Percentiles rank a stretch among this genome's conserved stretches.
These are phyloP conservation scores for Etheostoma nigrum DNA, from an alignment of 2,797 vertebrate species.

Conservation along the genomic window DNA sequence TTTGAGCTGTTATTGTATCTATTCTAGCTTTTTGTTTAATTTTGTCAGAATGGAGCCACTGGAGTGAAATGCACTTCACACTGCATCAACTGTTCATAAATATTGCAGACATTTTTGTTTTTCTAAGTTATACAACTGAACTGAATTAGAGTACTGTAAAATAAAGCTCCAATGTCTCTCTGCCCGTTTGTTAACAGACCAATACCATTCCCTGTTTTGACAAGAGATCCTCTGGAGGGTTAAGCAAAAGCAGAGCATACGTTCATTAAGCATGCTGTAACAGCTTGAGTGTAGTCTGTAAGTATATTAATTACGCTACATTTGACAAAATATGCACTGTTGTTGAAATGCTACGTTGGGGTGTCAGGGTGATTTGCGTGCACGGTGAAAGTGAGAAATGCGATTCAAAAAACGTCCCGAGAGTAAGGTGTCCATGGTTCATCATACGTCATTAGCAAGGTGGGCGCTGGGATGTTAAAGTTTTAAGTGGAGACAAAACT, in stretches of 20 bases:
- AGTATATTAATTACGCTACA: slow-evolving; percentile 42
- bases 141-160: slow-evolving; percentile 8
- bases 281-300: not conserved
- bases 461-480: slow-evolving; percentile 43
- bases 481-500: slow-evolving; percentile 46
- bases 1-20: not conserved
- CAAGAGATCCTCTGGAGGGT: slow-evolving; percentile 14
- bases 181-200: not conserved
- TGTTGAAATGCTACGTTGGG: slow-evolving; percentile 4
- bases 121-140: slow-evolving; percentile 9
- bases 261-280: slow-evolving; percentile 24
- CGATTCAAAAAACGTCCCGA: slow-evolving; percentile 21
- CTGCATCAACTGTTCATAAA: slow-evolving; percentile 16
- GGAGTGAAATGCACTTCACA: not conserved
- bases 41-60: slow-evolving; percentile 2
- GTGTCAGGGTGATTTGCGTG: slow-evolving; percentile 38
- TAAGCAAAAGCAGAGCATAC: slow-evolving; percentile 14
- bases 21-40: not conserved
- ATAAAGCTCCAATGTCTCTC: not conserved
- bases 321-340: slow-evolving; percentile 19
- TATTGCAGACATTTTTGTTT: slow-evolving; percentile 13
- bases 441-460: slow-evolving; percentile 53
- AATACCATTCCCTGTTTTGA: slow-evolving; percentile 20
- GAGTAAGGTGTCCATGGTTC: slow-evolving; percentile 22
- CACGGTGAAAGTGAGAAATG: slow-evolving; percentile 17